These are phyloP conservation scores for Lamellibrachia columna DNA, from an alignment of 2,888 invertebrate species.

Conservation along the genomic window DNA sequence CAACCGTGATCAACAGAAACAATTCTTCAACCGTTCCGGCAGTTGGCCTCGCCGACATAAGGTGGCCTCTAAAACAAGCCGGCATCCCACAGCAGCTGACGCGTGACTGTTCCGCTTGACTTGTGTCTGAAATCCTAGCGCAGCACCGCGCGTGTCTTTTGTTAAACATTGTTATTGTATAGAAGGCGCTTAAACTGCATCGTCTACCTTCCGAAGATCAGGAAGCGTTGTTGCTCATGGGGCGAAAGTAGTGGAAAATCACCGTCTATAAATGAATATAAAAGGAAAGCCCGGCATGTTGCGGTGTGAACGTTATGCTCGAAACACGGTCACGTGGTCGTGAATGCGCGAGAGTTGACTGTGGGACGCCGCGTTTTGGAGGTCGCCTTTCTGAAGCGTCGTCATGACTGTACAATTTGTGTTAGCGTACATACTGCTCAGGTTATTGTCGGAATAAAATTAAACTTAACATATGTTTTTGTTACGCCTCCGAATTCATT, in stretches of 20 bases:
- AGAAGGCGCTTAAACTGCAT: constrained; percentile 4
- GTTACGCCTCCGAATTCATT: neutral
- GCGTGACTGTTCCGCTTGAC: neutral
- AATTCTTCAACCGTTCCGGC: constrained; percentile 16
- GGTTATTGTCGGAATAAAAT: constrained; percentile 16
- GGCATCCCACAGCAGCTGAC: neutral
- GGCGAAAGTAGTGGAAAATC: constrained; percentile 12
- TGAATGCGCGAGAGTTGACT: neutral
- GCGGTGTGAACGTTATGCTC: constrained; percentile 1
- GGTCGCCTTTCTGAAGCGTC: constrained; percentile 5
- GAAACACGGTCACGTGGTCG: neutral
- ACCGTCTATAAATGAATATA: neutral
- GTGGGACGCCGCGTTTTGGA: neutral
- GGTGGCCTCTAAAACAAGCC: neutral
- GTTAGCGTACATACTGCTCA: constrained; percentile 11
- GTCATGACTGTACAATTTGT: constrained; percentile 5
- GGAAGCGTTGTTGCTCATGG: neutral
- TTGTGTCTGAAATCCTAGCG: neutral
- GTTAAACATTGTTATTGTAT: neutral
- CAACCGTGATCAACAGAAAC: neutral
- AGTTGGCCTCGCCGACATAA: neutral
- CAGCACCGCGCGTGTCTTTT: neutral
- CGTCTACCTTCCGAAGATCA: neutral
- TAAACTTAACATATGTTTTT: constrained; percentile 1
- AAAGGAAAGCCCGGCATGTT: constrained; percentile 8